phyloP scores from a whole-genome alignment of 2,888 invertebrate species.

The Arctia plantaginis region DNA sequence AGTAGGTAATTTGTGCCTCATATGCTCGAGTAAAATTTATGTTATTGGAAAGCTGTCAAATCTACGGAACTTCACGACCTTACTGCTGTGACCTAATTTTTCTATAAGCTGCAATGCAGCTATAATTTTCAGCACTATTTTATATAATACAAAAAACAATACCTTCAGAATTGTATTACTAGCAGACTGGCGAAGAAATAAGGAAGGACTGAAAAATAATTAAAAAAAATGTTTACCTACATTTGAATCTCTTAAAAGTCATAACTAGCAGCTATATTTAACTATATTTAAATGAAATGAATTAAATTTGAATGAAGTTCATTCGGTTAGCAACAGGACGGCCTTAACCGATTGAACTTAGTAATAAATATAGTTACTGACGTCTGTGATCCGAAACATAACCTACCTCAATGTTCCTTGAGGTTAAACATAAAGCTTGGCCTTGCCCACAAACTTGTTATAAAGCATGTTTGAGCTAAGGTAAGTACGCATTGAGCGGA shows the following conservation, averaged over 20 bases:
- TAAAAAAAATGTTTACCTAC: neutral
- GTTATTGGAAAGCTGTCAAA: conserved; percentile 69
- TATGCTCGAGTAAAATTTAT: conserved; percentile 43
- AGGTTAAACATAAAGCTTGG: conserved; percentile 11
- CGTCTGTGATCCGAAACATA: conserved; percentile 10
- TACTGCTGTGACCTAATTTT: conserved; percentile 75
- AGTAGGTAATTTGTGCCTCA: conserved; percentile 26
- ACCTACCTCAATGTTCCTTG: conserved; percentile 45
- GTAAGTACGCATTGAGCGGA: neutral
- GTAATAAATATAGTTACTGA: neutral
- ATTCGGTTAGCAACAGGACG: neutral
- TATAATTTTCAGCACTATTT: conserved; percentile 45
- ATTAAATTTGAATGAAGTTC: neutral
- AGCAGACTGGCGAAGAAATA: neutral
- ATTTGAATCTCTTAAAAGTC: too few relatives aligned
- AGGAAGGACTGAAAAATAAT: neutral
- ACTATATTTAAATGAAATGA: too few relatives aligned
- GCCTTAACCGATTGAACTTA: neutral
- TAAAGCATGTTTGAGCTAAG: conserved; percentile 6
- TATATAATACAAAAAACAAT: conserved; percentile 5
- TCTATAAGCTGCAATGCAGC: conserved; percentile 80
- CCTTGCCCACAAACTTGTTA: conserved; percentile 21
- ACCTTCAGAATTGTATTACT: neutral
- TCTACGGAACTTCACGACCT: conserved; percentile 54
- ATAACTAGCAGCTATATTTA: neutral